Conservation (phyloP, 2,113 vertebrate genomes). For the Fregata magnificens region DNA sequence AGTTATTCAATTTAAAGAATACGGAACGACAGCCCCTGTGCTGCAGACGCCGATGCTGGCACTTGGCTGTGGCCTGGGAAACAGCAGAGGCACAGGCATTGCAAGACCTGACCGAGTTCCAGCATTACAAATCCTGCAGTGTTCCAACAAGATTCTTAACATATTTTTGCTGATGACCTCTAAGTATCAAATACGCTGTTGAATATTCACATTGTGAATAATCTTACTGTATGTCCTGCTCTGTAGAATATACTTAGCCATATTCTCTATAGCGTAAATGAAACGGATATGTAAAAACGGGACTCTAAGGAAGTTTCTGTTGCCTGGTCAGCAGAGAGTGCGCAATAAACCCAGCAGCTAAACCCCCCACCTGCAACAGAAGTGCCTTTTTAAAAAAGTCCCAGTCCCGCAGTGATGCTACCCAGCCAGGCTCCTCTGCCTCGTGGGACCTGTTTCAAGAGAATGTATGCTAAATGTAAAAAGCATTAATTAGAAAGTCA, state of each 20-base stretch:
- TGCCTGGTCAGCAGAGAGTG: not conserved
- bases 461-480: accelerated
- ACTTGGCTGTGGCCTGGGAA: accelerated
- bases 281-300: accelerated
- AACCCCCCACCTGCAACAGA: accelerated
- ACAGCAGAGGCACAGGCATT: not conserved
- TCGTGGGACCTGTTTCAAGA: not conserved
- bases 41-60: not conserved
- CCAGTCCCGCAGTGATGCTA: accelerated
- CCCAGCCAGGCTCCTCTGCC: not conserved
- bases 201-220: not conserved
- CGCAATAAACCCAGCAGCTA: not conserved
- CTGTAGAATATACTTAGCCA: accelerated
- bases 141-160: accelerated
- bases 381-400: accelerated
- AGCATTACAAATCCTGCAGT: not conserved
- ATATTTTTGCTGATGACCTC: not conserved
- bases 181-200: accelerated
- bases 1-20: not conserved
- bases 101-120: not conserved
- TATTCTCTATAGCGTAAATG: accelerated
- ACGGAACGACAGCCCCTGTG: accelerated
- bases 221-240: accelerated
- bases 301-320: accelerated
- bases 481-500: accelerated